These are phyloP conservation scores for Tetranychus urticae DNA, from an alignment of 1,140 invertebrate species.

Conservation along the genomic window DNA sequence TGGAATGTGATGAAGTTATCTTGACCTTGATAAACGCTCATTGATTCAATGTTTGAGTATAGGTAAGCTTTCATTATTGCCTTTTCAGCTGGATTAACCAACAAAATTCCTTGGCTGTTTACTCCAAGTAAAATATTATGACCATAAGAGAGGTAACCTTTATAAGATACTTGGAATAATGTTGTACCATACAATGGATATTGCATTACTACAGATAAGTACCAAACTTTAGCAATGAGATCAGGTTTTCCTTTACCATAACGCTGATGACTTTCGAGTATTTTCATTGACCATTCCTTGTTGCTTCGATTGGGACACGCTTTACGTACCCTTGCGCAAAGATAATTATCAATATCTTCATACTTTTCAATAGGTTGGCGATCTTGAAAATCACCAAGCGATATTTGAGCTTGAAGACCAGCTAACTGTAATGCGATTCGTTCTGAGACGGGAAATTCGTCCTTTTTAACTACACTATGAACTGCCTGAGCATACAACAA, in stretches of 20 bases:
- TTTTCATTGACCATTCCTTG: slow-evolving; percentile 41
- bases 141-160: slow-evolving; percentile 73
- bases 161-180: slow-evolving; percentile 69
- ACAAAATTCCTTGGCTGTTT: slow-evolving; percentile 65
- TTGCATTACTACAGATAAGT: slow-evolving; percentile 87
- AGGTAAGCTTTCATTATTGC: slow-evolving; percentile 66
- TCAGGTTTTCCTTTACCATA: slow-evolving; percentile 74
- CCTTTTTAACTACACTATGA: slow-evolving; percentile 78
- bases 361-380: slow-evolving; percentile 28
- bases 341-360: slow-evolving; percentile 47
- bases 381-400: slow-evolving; percentile 55
- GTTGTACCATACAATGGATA: slow-evolving; percentile 85
- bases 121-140: slow-evolving; percentile 45
- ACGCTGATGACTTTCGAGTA: slow-evolving; percentile 29
- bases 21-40: slow-evolving; percentile 44
- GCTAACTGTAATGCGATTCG: slow-evolving; percentile 79
- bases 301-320: slow-evolving; percentile 30
- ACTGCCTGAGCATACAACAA: slow-evolving; percentile 85
- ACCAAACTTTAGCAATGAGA: slow-evolving; percentile 72
- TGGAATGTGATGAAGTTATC: slow-evolving; percentile 72
- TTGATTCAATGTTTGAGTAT: slow-evolving; percentile 45
- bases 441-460: slow-evolving; percentile 80
- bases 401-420: slow-evolving; percentile 75
- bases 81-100: slow-evolving; percentile 70
- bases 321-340: slow-evolving; percentile 37